Evolutionary conservation across 1,140 invertebrate species (phyloP).

Genomic region (Bombus pyrosoma): DNA sequence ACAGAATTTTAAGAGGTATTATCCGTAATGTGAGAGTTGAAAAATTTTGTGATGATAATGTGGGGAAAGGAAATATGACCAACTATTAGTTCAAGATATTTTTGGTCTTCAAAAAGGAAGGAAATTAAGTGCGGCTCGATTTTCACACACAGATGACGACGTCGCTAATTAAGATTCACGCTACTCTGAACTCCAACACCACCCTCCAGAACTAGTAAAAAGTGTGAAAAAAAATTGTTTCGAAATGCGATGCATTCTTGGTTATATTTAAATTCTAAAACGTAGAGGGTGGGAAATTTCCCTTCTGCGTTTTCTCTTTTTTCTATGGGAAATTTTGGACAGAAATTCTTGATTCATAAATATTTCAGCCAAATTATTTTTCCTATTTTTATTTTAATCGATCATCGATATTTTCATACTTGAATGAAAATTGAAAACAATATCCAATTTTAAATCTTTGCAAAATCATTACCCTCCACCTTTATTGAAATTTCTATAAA

Average conservation of each 20-base stretch:
- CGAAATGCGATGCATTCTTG: background rate
- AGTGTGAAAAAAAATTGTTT: background rate
- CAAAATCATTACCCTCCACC: too few species aligned
- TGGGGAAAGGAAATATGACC: background rate
- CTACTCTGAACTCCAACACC: background rate
- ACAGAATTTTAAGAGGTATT: too few species aligned
- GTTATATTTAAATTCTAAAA: slow-evolving; percentile 21
- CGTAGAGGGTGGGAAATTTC: background rate
- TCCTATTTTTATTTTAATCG: too few species aligned
- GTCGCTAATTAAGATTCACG: slow-evolving; percentile 38
- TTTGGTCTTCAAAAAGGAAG: background rate
- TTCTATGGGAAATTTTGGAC: too few species aligned
- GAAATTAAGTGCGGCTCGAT: slow-evolving; percentile 8
- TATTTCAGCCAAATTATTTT: too few species aligned
- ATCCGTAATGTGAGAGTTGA: background rate
- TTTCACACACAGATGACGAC: slow-evolving; percentile 5
- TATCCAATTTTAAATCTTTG: too few species aligned
- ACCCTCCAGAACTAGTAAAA: background rate
- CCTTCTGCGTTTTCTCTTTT: background rate
- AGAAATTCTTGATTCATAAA: too few species aligned
- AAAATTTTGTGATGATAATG: background rate
- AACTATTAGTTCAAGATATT: background rate
- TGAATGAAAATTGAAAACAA: too few species aligned
- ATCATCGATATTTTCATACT: too few species aligned
- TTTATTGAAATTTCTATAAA: too few species aligned